Base-by-base conservation (phyloP, 2,888 invertebrate genomes). In the Silvanus unidentatus region DNA sequence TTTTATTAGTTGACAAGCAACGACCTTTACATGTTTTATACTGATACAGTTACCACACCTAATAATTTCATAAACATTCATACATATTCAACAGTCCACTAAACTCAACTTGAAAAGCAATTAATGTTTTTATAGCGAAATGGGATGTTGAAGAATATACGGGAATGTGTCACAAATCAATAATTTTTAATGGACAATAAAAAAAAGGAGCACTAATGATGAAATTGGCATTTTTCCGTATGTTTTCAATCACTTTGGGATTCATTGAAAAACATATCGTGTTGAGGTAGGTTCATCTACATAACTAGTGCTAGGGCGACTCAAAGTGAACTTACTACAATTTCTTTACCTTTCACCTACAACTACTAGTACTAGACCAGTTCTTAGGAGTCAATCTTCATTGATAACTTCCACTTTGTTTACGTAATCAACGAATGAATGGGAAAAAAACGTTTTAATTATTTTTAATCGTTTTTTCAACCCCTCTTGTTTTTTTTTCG, bases 231-330 rank as follows among this genome's bases (percentile, higher is more conserved):
- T n/a, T n/a, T n/a, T n/a, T n/a, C n/a, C n/a, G n/a, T n/a, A n/a
- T n/a, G n/a, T n/a, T n/a, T n/a, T n/a, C n/a, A n/a, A n/a, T n/a
- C n/a, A n/a, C n/a, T n/a, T n/a, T n/a, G n/a, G n/a, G n/a, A n/a
- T n/a, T n/a, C n/a, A n/a, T n/a, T n/a, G n/a, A n/a, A n/a, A n/a
- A n/a, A n/a, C n/a, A n/a, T n/a, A n/a, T n/a, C n/a, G 49, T 53
- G 61, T 64, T 64, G 61, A 63, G 64, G 64, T 64, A 64, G 64
- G 64, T 62, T 63, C 57, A 58, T 56, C 59, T 60, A 55, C 57
- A n/a, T 60, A 58, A 56, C 53, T n/a, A n/a, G n/a, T 50, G 47
- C 49, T 49, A 58, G 62, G 63, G 61, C 63, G 60, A 60, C 59
- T 60, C 58, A 59, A 62, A 64, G 63, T 63, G 60, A 63, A 64